Conservation (phyloP, 2,113 vertebrate genomes). For the Eulemur rufifrons region DNA sequence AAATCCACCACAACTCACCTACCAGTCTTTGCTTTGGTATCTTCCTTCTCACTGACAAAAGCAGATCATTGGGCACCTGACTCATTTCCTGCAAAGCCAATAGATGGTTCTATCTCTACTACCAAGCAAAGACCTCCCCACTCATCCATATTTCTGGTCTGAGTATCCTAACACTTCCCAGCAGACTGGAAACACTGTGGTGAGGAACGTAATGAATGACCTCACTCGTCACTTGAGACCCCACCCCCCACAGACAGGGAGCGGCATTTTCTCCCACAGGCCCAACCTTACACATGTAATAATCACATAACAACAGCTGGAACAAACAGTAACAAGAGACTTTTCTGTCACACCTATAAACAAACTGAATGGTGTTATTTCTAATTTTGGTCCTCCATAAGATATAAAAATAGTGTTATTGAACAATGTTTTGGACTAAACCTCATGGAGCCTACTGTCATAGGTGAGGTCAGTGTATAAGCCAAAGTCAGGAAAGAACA, state of each 20-base stretch:
- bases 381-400: not conserved
- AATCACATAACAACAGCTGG: not conserved
- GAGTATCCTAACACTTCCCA: not conserved
- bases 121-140: not conserved
- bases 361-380: not conserved
- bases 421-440: not conserved
- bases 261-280: not conserved
- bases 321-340: slow-evolving; percentile 45
- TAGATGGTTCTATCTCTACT: not conserved
- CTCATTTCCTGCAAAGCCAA: not conserved
- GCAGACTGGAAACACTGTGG: not conserved
- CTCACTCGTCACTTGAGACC: not conserved
- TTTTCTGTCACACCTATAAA: slow-evolving; percentile 23
- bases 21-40: not conserved
- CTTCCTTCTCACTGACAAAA: not conserved
- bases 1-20: not conserved
- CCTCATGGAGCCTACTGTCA: not conserved
- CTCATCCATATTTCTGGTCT: not conserved
- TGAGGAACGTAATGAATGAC: not conserved
- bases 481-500: not conserved
- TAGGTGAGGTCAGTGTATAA: not conserved
- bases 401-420: not conserved
- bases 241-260: not conserved
- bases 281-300: not conserved
- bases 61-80: not conserved